Conservation (phyloP, 2,888 invertebrate species). For the Julus scanicus region DNA sequence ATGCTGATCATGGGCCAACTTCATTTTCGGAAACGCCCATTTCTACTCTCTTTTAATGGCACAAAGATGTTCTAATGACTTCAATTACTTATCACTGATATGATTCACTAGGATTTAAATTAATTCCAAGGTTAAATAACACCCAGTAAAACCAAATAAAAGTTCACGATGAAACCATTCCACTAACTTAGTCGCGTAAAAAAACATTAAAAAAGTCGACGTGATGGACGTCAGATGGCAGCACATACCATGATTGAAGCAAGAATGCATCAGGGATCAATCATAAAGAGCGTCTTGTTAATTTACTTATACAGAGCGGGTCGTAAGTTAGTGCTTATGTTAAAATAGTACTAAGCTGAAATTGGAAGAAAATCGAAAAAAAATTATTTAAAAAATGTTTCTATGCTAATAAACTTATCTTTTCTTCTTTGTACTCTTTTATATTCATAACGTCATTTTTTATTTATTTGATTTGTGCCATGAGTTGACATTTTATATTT, state of each 20-base stretch:
- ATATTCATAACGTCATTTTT: no score
- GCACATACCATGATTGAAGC: neutral
- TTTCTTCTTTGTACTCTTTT: no score
- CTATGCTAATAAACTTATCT: no score
- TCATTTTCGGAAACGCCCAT: conserved; percentile 40
- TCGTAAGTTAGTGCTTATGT: no score
- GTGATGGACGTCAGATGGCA: conserved; percentile 11
- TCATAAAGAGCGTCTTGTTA: neutral
- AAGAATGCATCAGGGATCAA: neutral
- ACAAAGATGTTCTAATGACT: conserved; percentile 34
- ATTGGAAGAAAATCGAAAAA: no score
- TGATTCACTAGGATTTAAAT: conserved; percentile 21
- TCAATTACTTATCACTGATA: conserved; percentile 43
- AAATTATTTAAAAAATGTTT: no score
- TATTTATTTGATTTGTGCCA: no score
- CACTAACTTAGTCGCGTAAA: neutral
- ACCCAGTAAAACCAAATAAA: neutral
- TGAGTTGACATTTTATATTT: no score
- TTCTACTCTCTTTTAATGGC: conserved; percentile 39
- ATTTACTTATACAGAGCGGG: neutral
- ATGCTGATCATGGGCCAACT: neutral
- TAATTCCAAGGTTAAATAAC: conserved; percentile 8
- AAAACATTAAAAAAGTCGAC: neutral
- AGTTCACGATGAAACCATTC: conserved; percentile 7
- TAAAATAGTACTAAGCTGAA: no score